Evolutionary conservation across 2,113 vertebrate genomes (phyloP).

Genomic region (Pristiophorus japonicus): DNA sequence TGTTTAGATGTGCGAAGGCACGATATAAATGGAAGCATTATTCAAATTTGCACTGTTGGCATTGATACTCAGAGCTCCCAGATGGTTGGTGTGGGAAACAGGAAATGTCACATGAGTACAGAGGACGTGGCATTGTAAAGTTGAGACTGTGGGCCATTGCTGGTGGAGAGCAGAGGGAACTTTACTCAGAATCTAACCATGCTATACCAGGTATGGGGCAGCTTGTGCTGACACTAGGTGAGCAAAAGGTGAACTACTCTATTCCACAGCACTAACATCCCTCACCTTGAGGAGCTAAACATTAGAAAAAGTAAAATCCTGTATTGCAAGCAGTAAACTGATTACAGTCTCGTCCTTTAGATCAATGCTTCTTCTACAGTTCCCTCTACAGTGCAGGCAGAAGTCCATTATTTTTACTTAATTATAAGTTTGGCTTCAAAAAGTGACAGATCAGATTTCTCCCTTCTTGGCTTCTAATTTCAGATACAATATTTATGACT

Average conservation of each 20-base stretch:
- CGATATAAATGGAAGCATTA: background rate
- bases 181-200: background rate
- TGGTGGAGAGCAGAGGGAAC: background rate
- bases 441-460: background rate
- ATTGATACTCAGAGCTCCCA: background rate
- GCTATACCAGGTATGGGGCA: background rate
- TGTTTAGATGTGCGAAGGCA: background rate
- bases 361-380: background rate
- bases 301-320: background rate
- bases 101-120: background rate
- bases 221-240: background rate
- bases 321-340: background rate
- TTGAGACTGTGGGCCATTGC: background rate
- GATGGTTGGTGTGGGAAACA: background rate
- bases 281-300: background rate
- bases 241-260: background rate
- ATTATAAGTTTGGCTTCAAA: constrained; percentile 4
- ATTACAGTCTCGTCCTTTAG: background rate
- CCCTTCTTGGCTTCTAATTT: background rate
- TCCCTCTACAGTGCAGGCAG: background rate
- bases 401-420: background rate
- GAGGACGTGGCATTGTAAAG: background rate
- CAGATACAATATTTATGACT: background rate
- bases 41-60: background rate
- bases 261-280: background rate